phyloP scores from a whole-genome alignment of 1,140 invertebrate species.

The Plectrocnemia conspersa region DNA sequence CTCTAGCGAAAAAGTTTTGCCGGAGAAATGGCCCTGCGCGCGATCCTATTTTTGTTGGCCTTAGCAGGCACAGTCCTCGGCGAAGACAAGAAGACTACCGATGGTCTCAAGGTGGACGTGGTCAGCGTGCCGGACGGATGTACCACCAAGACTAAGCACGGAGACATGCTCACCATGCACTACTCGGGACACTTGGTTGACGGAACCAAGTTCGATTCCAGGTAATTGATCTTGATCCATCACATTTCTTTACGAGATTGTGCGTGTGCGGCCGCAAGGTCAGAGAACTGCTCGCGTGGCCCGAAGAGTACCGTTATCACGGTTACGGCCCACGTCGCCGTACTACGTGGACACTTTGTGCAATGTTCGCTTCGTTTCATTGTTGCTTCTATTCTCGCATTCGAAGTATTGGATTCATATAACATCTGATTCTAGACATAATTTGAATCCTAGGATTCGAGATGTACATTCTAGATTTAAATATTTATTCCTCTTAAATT shows the following conservation, averaged over 20 bases:
- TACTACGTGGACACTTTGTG: neutral
- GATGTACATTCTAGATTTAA: too few relatives aligned
- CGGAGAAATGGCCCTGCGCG: neutral
- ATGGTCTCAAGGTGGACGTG: constrained; percentile 76
- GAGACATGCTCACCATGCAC: constrained; percentile 90
- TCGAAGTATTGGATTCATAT: too few relatives aligned
- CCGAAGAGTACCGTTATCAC: neutral
- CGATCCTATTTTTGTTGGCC: constrained; percentile 37
- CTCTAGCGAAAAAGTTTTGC: neutral
- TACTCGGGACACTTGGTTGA: constrained; percentile 84
- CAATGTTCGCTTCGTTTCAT: too few relatives aligned
- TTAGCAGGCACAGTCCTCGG: constrained; percentile 47
- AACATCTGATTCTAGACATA: too few relatives aligned
- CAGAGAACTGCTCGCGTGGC: neutral
- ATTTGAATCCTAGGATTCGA: too few relatives aligned
- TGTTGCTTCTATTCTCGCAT: too few relatives aligned
- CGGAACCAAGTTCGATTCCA: constrained; percentile 90
- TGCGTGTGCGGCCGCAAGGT: neutral
- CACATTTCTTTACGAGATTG: too few relatives aligned
- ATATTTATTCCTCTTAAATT: too few relatives aligned
- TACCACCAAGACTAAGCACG: constrained; percentile 74
- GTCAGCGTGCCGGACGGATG: constrained; percentile 75
- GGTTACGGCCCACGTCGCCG: neutral
- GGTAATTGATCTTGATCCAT: constrained; percentile 58
- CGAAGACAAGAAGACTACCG: constrained; percentile 41